phyloP scores from a whole-genome alignment of 2,113 vertebrate genomes.

The Synchiropus splendidus region DNA sequence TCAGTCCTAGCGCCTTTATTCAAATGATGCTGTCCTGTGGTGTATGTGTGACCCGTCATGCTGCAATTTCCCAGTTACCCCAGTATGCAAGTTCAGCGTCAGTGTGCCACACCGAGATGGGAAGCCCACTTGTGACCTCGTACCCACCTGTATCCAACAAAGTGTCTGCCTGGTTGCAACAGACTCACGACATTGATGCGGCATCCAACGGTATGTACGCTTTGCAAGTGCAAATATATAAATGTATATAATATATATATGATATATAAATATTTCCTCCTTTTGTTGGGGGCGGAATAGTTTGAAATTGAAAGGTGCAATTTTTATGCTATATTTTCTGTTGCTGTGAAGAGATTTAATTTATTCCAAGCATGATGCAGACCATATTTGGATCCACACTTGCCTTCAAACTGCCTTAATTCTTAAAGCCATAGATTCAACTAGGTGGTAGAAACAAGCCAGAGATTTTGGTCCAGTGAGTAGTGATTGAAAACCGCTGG shows the following conservation, averaged over 20 bases:
- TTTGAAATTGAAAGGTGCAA: too few species aligned
- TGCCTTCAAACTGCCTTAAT: too few species aligned
- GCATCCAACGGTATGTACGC: conserved; percentile 71
- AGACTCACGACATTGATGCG: conserved; percentile 73
- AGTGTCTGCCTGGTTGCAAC: conserved; percentile 80
- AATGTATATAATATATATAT: neutral
- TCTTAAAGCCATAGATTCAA: too few species aligned
- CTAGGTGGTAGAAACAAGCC: too few species aligned
- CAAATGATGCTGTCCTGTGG: neutral
- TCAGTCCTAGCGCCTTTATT: conserved; percentile 28
- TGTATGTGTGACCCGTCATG: neutral
- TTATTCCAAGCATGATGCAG: too few species aligned
- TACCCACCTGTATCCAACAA: conserved; percentile 58
- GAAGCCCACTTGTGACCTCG: conserved; percentile 8
- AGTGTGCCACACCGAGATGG: conserved; percentile 15
- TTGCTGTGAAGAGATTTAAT: too few species aligned
- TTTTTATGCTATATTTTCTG: too few species aligned
- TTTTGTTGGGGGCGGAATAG: too few species aligned
- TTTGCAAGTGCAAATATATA: neutral
- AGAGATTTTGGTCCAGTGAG: too few species aligned
- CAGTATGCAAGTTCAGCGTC: conserved; percentile 46
- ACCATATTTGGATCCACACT: too few species aligned
- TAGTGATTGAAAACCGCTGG: too few species aligned
- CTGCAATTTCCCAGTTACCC: conserved; percentile 14
- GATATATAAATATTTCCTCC: neutral